Conservation (phyloP, 2,797 vertebrate genomes). For the Diglossa cyanea region DNA sequence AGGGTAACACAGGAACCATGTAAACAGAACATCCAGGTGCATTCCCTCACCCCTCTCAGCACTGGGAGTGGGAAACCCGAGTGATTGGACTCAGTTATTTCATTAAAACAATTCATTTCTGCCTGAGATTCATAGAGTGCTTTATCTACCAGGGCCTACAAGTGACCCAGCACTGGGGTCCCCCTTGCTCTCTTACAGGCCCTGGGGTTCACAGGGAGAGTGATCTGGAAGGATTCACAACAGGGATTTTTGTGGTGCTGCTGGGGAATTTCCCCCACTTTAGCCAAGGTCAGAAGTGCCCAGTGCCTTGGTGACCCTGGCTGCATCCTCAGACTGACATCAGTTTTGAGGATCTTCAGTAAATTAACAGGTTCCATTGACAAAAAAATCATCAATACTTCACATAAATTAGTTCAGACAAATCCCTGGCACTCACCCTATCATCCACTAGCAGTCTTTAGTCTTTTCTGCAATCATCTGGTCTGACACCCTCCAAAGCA, state of each 20-base stretch:
- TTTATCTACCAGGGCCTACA: background rate
- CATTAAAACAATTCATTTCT: conserved; percentile 15
- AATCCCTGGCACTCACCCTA: background rate
- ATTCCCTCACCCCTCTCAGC: background rate
- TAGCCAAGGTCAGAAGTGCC: background rate
- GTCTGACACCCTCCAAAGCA: background rate
- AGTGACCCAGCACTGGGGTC: background rate
- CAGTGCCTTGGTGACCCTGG: background rate
- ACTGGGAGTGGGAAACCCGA: background rate
- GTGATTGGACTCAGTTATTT: background rate
- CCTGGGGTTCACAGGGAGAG: background rate
- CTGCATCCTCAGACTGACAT: background rate
- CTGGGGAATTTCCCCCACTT: background rate
- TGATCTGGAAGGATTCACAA: background rate
- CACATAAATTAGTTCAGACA: background rate
- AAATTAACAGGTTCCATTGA: background rate
- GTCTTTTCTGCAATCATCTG: background rate
- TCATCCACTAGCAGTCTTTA: background rate
- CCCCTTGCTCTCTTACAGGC: background rate
- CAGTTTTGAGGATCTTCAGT: background rate
- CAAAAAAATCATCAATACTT: background rate
- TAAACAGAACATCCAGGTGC: background rate
- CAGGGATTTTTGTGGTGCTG: background rate
- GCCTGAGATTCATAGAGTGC: conserved; percentile 59
- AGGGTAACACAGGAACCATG: background rate